A percentile compares a stretch with the other conserved stretches of the same genome.
phyloP scores from a whole-genome alignment of 35 echinoderm and acorn worm genomes.

The Holothuria glaberrima region DNA sequence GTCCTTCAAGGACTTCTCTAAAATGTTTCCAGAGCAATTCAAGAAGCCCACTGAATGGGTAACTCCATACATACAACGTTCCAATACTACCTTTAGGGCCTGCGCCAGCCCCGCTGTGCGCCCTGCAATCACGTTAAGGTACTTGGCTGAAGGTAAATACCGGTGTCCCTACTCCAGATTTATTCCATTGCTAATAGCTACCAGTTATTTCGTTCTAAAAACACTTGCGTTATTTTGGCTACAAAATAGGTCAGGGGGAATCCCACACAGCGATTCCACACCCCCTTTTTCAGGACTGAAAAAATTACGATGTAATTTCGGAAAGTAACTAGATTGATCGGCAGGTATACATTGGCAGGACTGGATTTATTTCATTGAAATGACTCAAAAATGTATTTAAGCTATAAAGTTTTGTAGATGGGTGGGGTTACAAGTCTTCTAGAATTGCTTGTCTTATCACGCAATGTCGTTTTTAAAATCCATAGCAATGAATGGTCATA shows the following conservation, averaged over 20 bases:
- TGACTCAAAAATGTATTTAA: conserved; percentile 26
- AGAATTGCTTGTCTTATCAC: conserved; percentile 16
- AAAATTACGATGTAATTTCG: background rate
- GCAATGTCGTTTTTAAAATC: conserved; percentile 1
- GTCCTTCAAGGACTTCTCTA: conserved; percentile 12
- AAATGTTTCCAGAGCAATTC: conserved; percentile 3
- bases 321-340: background rate
- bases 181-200: conserved; percentile 12
- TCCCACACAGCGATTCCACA: background rate
- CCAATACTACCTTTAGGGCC: conserved; percentile 17
- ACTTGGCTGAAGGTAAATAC: conserved; percentile 20
- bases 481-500: conserved; percentile 19
- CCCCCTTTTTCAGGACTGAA: conserved; percentile 7
- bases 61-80: conserved; percentile 13
- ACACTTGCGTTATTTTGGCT: background rate
- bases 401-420: conserved; percentile 5
- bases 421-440: conserved; percentile 7
- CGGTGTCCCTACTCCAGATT: background rate
- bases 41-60: conserved; percentile 11
- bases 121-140: conserved; percentile 5
- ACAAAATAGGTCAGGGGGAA: conserved; percentile 19
- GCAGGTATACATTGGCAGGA: conserved; percentile 20
- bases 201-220: conserved; percentile 4
- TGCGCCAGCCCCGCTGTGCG: background rate
- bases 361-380: conserved; percentile 7